Percentiles rank a stretch among this genome's conserved stretches.
Evolutionary conservation across 2,888 invertebrate species (phyloP).

Genomic region (Eilema sororculum): DNA sequence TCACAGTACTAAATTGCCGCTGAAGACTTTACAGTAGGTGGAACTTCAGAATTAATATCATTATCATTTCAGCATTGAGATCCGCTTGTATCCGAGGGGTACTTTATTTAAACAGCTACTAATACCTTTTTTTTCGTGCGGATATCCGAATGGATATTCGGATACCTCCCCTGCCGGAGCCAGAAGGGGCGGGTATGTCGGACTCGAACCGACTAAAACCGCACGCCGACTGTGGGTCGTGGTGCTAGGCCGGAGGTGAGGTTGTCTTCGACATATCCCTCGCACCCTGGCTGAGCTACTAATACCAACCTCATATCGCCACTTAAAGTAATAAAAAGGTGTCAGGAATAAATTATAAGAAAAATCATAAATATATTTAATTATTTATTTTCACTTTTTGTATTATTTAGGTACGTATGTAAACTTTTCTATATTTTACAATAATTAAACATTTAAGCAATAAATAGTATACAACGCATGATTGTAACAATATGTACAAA

Average conservation of each 20-base stretch:
- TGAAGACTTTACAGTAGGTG: not conserved
- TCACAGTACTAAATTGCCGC: not conserved
- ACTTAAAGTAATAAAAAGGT: not conserved
- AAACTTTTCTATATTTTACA: slow-evolving; percentile 71
- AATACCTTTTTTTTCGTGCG: no score
- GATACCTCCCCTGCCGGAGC: no score
- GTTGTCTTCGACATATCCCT: no score
- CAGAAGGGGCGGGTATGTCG: no score
- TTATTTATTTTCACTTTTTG: slow-evolving; percentile 56
- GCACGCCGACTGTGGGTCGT: no score
- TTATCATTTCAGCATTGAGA: not conserved
- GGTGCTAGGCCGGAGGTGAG: no score
- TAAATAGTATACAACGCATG: slow-evolving; percentile 78
- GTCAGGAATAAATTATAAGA: not conserved
- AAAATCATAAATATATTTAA: slow-evolving; percentile 23
- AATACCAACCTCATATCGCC: no score
- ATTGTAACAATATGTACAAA: slow-evolving; percentile 76
- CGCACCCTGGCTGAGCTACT: no score
- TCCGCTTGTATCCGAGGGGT: no score
- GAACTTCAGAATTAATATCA: not conserved
- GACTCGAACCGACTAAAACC: no score
- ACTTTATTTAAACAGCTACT: not conserved
- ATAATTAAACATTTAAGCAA: slow-evolving; percentile 61
- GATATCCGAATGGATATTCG: no score
- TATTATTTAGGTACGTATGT: slow-evolving; percentile 69